Evolutionary conservation across 2,113 vertebrate species (phyloP).

Genomic region (Sceloporus tristichus): DNA sequence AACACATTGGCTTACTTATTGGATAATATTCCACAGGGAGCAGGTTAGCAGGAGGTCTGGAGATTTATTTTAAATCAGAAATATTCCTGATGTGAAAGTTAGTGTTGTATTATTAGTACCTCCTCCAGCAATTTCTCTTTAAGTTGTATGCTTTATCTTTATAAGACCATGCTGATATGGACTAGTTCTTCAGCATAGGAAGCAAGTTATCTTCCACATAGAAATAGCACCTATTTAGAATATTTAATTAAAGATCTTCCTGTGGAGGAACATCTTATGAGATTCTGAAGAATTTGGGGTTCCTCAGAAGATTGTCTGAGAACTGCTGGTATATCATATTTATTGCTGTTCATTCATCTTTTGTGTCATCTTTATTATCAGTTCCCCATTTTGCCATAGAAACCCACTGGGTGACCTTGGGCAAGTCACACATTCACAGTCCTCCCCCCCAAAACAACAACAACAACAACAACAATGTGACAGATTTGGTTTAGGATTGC

Average conservation of each 20-base stretch:
- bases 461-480: too few relatives aligned
- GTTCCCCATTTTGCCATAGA: too few relatives aligned
- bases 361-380: too few relatives aligned
- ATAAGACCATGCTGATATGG: not conserved
- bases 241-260: not conserved
- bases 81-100: not conserved
- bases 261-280: not conserved
- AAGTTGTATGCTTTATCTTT: not conserved
- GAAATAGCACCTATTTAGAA: not conserved
- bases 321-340: not conserved
- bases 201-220: not conserved
- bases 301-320: not conserved
- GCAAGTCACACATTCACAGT: too few relatives aligned
- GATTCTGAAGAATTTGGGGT: not conserved
- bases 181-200: not conserved
- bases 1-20: constrained; percentile 12
- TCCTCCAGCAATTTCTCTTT: not conserved
- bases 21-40: not conserved
- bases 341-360: too few relatives aligned
- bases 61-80: not conserved
- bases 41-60: not conserved
- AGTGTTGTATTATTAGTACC: not conserved
- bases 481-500: too few relatives aligned
- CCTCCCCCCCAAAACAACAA: too few relatives aligned
- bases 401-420: too few relatives aligned